A percentile compares a stretch with the other conserved stretches of the same genome.
Evolutionary conservation across 2,888 invertebrate species (phyloP).

Genomic region (Nebria salina): DNA sequence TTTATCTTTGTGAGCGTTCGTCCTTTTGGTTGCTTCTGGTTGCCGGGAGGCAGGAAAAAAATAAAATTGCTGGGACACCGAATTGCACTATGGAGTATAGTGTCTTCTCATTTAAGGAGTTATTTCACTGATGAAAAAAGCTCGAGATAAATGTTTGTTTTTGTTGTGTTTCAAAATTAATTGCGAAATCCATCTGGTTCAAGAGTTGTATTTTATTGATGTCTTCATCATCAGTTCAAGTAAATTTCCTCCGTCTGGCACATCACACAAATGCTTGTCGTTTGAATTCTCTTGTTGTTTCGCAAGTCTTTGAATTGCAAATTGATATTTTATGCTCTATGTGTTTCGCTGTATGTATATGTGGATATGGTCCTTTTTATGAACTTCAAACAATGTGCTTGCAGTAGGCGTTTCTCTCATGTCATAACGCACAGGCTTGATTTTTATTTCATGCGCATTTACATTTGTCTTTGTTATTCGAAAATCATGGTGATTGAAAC

Average conservation of each 20-base stretch:
- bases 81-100: slow-evolving; percentile 52
- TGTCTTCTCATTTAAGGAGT: slow-evolving; percentile 14
- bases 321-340: slow-evolving; percentile 13
- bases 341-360: not conserved
- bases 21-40: slow-evolving; percentile 24
- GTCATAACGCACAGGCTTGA: slow-evolving; percentile 2
- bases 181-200: not conserved
- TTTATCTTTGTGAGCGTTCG: slow-evolving; percentile 56
- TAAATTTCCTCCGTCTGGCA: not conserved
- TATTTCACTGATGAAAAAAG: not conserved
- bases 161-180: not conserved
- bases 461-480: not conserved
- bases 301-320: slow-evolving; percentile 16
- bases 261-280: not conserved
- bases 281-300: not conserved
- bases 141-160: not conserved
- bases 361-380: slow-evolving; percentile 14
- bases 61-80: slow-evolving; percentile 52
- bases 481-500: not conserved
- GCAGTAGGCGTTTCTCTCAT: slow-evolving; percentile 8
- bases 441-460: not conserved
- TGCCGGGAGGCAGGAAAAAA: slow-evolving; percentile 51
- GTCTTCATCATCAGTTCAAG: not conserved
- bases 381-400: slow-evolving; percentile 13
- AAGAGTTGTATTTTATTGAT: not conserved